Evolutionary conservation across 2,888 invertebrate species (phyloP).

Genomic region (Drosophila melanocephala): DNA sequence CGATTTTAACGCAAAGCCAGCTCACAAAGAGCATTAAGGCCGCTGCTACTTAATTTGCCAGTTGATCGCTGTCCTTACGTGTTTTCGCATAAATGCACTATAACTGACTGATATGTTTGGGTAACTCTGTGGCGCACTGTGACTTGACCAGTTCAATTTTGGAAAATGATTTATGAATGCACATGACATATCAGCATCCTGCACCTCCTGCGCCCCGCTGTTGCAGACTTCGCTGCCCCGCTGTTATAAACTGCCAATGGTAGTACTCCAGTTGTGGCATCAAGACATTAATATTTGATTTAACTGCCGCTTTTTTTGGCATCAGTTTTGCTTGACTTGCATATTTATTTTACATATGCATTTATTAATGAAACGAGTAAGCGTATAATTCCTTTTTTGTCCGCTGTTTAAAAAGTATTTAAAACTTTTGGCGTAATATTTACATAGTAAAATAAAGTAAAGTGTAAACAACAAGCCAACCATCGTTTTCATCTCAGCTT

Average conservation of each 20-base stretch:
- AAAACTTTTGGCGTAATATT: constrained; percentile 32
- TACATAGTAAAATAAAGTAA: constrained; percentile 17
- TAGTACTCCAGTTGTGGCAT: constrained; percentile 55
- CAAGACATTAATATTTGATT: constrained; percentile 74
- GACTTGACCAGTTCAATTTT: constrained; percentile 72
- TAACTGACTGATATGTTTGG: constrained; percentile 54
- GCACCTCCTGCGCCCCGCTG: constrained; percentile 59
- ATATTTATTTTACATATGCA: constrained; percentile 56
- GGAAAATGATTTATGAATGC: constrained; percentile 84
- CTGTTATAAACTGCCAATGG: constrained; percentile 8
- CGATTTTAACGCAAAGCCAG: not conserved
- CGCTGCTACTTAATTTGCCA: not conserved
- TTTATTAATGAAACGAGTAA: constrained; percentile 59
- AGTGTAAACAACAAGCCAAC: constrained; percentile 21
- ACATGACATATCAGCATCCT: constrained; percentile 84
- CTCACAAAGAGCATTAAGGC: constrained; percentile 5
- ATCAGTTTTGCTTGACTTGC: constrained; percentile 41
- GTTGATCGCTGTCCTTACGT: constrained; percentile 12
- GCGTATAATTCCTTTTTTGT: constrained; percentile 30
- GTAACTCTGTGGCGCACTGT: constrained; percentile 40
- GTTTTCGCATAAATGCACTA: constrained; percentile 47
- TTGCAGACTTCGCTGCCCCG: not conserved
- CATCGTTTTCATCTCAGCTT: constrained; percentile 30
- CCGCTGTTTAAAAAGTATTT: constrained; percentile 35
- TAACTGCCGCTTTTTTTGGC: constrained; percentile 31